These are phyloP conservation scores for Apamea epomidion DNA, from an alignment of 2,888 invertebrate species.

Conservation along the genomic window DNA sequence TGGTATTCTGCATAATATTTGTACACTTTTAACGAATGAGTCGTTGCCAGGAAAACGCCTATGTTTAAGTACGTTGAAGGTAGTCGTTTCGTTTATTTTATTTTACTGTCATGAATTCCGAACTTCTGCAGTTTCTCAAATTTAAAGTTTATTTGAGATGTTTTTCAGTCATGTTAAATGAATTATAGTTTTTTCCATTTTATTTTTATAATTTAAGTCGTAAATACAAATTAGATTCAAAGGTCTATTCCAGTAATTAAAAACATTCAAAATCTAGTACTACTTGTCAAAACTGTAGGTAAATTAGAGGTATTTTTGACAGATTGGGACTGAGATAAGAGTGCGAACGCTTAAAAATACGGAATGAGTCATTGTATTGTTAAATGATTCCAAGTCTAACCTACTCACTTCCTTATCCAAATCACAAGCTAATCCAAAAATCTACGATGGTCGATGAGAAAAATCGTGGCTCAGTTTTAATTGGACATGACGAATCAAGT, in stretches of 20 bases:
- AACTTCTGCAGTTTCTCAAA: background rate
- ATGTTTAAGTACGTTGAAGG: background rate
- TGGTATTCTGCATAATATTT: background rate
- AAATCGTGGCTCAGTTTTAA: constrained; percentile 85
- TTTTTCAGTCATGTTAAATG: background rate
- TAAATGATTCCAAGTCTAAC: background rate
- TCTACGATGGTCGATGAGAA: constrained; percentile 71
- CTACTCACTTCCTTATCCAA: constrained; percentile 45
- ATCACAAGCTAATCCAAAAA: constrained; percentile 42
- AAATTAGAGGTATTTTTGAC: background rate
- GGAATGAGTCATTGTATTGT: too few species aligned
- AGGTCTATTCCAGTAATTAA: background rate
- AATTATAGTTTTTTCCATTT: background rate
- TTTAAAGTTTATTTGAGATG: background rate
- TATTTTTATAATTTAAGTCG: background rate
- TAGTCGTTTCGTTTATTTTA: background rate
- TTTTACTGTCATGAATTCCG: background rate
- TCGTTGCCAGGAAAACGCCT: background rate
- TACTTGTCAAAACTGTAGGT: background rate
- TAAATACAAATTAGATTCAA: background rate
- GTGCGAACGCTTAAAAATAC: background rate
- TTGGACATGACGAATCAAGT: constrained; percentile 87
- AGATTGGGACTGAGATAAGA: background rate
- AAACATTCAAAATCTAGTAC: background rate
- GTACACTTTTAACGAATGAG: background rate